Evolutionary conservation across 2,888 invertebrate species (phyloP).

Genomic region (Drosophila ustulata): DNA sequence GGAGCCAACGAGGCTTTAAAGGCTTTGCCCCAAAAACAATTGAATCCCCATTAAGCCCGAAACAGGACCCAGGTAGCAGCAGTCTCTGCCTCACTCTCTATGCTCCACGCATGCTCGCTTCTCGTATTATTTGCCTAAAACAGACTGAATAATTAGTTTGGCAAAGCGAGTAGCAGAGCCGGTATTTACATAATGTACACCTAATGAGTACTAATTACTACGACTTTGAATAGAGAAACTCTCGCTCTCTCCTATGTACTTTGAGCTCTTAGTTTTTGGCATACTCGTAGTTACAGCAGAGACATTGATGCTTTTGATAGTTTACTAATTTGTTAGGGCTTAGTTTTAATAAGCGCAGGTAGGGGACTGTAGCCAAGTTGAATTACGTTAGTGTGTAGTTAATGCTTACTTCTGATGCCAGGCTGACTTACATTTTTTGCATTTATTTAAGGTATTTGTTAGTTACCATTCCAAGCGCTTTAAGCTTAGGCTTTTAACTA

Average conservation of each 20-base stretch:
- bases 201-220: conserved; percentile 24
- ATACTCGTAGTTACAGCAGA: neutral
- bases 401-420: neutral
- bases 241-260: conserved; percentile 8
- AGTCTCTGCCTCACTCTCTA: neutral
- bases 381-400: neutral
- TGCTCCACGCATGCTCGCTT: conserved; percentile 12
- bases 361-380: neutral
- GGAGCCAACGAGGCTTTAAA: conserved; percentile 31
- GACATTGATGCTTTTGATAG: conserved; percentile 2
- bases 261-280: neutral
- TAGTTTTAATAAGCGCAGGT: neutral
- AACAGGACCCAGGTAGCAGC: neutral
- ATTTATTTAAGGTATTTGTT: too few species aligned
- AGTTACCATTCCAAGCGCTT: too few species aligned
- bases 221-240: conserved; percentile 8
- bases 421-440: too few species aligned
- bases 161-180: conserved; percentile 45
- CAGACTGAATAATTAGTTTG: conserved; percentile 34
- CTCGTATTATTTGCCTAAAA: conserved; percentile 48
- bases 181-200: conserved; percentile 24
- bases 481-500: too few species aligned
- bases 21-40: conserved; percentile 63
- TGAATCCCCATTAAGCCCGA: conserved; percentile 54
- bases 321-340: conserved; percentile 7